A percentile compares a stretch with the other conserved stretches of the same genome.
Evolutionary conservation across 2,113 vertebrate genomes (phyloP).

Genomic region (Rallus limicola): DNA sequence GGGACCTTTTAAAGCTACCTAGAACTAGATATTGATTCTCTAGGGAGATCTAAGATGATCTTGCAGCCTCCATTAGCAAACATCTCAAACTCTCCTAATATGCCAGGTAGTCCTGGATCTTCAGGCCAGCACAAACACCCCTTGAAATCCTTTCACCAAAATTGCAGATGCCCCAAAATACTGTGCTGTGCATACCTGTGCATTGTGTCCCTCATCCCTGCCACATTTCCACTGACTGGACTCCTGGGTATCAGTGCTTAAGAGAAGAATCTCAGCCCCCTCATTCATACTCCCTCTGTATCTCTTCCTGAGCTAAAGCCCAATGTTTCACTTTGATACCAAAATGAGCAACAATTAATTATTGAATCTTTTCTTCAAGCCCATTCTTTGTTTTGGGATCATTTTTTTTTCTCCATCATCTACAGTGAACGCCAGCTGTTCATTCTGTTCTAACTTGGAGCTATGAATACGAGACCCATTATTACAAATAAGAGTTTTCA

Average conservation of each 20-base stretch:
- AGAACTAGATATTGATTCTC: not conserved
- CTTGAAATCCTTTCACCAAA: not conserved
- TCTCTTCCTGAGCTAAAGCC: not conserved
- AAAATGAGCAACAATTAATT: not conserved
- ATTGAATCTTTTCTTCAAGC: not conserved
- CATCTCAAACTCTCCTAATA: not conserved
- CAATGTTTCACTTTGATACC: not conserved
- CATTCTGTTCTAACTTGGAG: not conserved
- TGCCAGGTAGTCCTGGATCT: not conserved
- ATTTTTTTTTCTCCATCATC: not conserved
- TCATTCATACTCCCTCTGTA: not conserved
- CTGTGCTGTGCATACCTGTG: too few species aligned
- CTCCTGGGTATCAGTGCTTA: fast-evolving
- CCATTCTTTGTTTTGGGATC: not conserved
- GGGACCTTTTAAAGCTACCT: not conserved
- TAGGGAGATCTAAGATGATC: not conserved
- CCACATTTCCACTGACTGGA: not conserved
- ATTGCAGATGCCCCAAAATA: not conserved
- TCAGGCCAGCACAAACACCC: not conserved
- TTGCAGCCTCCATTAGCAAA: not conserved
- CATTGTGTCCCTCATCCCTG: not conserved
- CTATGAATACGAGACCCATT: not conserved
- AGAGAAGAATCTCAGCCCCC: not conserved
- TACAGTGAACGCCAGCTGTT: not conserved
- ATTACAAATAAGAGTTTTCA: not conserved